Conservation (phyloP, 64 coral and sea anemone species). For the Montipora sp. region DNA sequence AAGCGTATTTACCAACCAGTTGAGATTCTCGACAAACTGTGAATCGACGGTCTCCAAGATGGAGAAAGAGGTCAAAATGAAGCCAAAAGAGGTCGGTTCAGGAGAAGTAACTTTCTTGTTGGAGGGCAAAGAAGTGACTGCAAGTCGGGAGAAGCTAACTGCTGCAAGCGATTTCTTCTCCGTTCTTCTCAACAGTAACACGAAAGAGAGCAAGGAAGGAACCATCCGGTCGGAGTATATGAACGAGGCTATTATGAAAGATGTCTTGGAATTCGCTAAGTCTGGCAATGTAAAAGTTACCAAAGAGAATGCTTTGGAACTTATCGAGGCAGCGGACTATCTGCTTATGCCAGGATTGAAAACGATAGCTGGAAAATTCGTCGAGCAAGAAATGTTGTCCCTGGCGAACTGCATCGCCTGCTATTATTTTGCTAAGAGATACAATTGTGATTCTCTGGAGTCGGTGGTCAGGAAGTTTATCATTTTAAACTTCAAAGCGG, state of each 20-base stretch:
- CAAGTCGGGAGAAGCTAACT: not conserved
- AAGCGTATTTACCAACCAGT: no score
- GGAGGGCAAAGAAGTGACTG: not conserved
- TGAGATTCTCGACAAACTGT: no score
- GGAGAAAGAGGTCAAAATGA: no score
- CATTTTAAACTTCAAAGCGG: not conserved
- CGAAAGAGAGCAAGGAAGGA: conserved; percentile 29
- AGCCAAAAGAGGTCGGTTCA: no score
- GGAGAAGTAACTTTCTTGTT: not conserved
- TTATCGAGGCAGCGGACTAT: not conserved
- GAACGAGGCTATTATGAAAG: not conserved
- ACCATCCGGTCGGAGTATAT: not conserved
- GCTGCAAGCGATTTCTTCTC: conserved; percentile 6
- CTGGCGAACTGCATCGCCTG: not conserved
- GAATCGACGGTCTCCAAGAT: no score
- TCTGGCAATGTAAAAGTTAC: not conserved
- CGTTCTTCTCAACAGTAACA: not conserved
- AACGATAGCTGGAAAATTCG: not conserved
- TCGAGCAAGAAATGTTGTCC: not conserved
- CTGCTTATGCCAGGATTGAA: not conserved
- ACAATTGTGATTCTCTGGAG: not conserved
- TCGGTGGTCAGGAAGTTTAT: not conserved
- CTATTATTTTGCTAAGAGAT: conserved; percentile 19
- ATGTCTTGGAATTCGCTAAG: not conserved
- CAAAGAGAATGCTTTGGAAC: not conserved